These are phyloP conservation scores for Perizoma flavofasciatum DNA, from an alignment of 2,888 invertebrate genomes.

Conservation along the genomic window DNA sequence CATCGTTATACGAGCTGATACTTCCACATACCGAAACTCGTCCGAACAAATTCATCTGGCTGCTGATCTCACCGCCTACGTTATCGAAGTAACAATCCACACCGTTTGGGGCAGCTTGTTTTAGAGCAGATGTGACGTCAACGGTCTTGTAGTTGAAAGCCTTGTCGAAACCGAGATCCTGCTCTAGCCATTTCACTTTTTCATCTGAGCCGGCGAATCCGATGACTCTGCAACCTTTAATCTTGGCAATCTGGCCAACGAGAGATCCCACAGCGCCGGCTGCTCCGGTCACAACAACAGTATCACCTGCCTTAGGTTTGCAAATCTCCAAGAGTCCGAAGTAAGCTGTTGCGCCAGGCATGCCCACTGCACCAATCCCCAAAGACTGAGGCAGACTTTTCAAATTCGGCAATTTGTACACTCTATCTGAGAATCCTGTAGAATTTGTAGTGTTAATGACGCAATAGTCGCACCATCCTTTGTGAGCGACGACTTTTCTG, in stretches of 20 bases:
- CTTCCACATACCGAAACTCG: constrained; percentile 81
- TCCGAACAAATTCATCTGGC: constrained; percentile 85
- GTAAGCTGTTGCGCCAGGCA: constrained; percentile 89
- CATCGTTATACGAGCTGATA: constrained; percentile 65
- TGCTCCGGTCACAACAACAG: constrained; percentile 88
- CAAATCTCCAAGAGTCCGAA: constrained; percentile 89
- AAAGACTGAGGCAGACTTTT: constrained; percentile 80
- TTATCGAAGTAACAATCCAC: constrained; percentile 91
- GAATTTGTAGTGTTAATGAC: constrained; percentile 38
- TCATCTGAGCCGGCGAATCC: constrained; percentile 75
- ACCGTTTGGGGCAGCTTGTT: constrained; percentile 86
- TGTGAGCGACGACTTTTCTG: constrained; percentile 80
- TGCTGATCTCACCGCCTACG: constrained; percentile 87
- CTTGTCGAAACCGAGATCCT: constrained; percentile 87
- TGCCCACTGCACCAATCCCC: constrained; percentile 86
- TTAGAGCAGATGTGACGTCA: constrained; percentile 79
- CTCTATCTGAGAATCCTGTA: constrained; percentile 27
- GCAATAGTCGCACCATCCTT: constrained; percentile 87
- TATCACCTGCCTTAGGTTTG: constrained; percentile 87
- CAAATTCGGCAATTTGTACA: constrained; percentile 80
- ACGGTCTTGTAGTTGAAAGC: constrained; percentile 89
- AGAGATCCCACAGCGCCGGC: constrained; percentile 88
- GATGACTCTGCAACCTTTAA: constrained; percentile 82
- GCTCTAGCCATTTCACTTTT: constrained; percentile 87
- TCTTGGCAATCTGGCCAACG: constrained; percentile 80